These are phyloP conservation scores for Tetrax tetrax DNA, from an alignment of 2,113 vertebrate species.

Conservation along the genomic window DNA sequence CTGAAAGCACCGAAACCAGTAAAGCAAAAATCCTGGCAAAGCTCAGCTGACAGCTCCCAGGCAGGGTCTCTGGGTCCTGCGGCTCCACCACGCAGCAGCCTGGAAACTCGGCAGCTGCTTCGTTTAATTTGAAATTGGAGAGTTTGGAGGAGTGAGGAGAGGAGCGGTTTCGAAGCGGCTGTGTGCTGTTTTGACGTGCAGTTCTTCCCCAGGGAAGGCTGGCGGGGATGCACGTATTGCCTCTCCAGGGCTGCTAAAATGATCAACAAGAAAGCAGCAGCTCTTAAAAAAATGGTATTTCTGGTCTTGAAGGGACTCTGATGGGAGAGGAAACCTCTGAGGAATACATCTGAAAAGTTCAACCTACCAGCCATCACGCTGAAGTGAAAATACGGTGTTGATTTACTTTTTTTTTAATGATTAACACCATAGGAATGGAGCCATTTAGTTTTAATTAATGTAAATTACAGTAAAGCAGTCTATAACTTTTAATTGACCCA, in stretches of 20 bases:
- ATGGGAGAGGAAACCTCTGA: neutral
- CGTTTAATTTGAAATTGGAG: neutral
- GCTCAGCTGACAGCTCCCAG: neutral
- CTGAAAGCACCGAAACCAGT: neutral
- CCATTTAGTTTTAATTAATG: constrained; percentile 50
- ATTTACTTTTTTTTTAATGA: constrained; percentile 73
- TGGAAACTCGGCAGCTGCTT: neutral
- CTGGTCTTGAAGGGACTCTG: neutral
- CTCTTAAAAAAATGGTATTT: neutral
- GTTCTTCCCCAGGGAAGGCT: neutral
- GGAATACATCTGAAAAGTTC: neutral
- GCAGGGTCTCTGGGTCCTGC: neutral
- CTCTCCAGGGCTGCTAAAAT: neutral
- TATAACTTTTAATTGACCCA: constrained; percentile 6
- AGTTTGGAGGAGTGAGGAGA: neutral
- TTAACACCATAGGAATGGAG: constrained; percentile 53
- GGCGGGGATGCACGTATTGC: accelerated
- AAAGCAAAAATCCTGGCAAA: neutral
- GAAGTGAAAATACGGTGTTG: constrained; percentile 53
- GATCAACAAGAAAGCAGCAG: neutral
- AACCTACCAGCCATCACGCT: constrained; percentile 47
- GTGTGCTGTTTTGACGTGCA: neutral
- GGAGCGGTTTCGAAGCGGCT: neutral
- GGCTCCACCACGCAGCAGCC: neutral
- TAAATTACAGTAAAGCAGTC: neutral